Evolutionary conservation across 2,797 vertebrate species (phyloP), one percentile per base, ranked within the genome.

Genomic region (Hydrocynus forskahlii): DNA sequence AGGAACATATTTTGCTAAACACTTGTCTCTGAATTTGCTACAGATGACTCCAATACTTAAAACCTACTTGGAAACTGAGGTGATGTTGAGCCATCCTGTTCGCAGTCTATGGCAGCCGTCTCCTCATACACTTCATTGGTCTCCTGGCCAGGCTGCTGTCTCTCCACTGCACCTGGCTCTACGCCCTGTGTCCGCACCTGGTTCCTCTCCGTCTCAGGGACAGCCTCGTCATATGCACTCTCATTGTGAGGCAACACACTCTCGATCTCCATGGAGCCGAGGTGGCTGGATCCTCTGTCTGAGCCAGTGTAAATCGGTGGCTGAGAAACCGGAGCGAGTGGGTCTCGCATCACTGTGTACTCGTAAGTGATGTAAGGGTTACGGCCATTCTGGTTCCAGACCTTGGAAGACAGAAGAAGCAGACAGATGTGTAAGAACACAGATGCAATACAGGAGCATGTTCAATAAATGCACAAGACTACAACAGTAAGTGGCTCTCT

Each of bases 311-410:
- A 97, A 86, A 95, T 94, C 0, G 96, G 88, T 0, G 97, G 94
- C 75, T 93, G 96, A 0, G 94, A 87, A 59, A 90, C 91, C 12
- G 89, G 94, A 0, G 94, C 89, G 12, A 96, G 92, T 0, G 96
- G 94, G 55, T 96, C 95, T 79, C 95, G 92, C 67, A 96, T 95
- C 68, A 99, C 94, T 0, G 97, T 99, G 92, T 98, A 99, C 43
- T 99, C 97, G 0, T 97, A 99, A 0, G 97, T 97, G 90, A 99
- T 97, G 81, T 98, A 97, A 0, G 97, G 98, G 9, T 94, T 96
- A 35, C 94, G 96, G 64, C 97, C 98, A 0, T 98, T 98, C 92
- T 99, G 97, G 88, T 97, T 99, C 97, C 97, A 99, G 60, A 99
- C 96, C 97, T 98, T 90, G 23, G 14, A 2, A 29, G 76, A 1